Percentiles rank a stretch among this genome's conserved stretches.
phyloP scores from a whole-genome alignment of 2,113 vertebrate genomes.

The Etheostoma cragini region DNA sequence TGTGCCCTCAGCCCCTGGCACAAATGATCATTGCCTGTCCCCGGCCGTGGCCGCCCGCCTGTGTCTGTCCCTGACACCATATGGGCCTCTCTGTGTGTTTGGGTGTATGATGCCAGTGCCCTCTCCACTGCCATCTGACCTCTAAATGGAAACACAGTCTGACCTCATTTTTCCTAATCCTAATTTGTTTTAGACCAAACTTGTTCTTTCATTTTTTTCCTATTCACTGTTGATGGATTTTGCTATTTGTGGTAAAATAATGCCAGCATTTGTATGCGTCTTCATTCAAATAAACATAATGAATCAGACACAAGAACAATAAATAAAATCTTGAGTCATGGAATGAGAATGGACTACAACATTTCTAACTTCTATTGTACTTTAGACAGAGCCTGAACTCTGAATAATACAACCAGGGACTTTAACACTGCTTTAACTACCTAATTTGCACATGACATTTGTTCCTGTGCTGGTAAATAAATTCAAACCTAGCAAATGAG shows the following conservation, averaged over 20 bases:
- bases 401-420: constrained; percentile 12
- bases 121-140: constrained; percentile 56
- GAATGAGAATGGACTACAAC: background rate
- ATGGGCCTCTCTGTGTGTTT: constrained; percentile 73
- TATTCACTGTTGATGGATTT: background rate
- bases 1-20: constrained; percentile 60
- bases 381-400: constrained; percentile 1
- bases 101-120: constrained; percentile 47
- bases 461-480: background rate
- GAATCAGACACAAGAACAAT: constrained; percentile 9
- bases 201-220: background rate
- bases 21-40: constrained; percentile 31
- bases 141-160: constrained; percentile 57
- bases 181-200: background rate
- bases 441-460: constrained; percentile 26
- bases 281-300: background rate
- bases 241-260: background rate
- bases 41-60: constrained; percentile 38
- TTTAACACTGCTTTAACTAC: constrained; percentile 12
- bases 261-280: background rate
- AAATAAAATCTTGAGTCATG: constrained; percentile 32
- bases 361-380: background rate
- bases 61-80: constrained; percentile 69
- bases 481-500: background rate
- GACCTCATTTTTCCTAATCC: constrained; percentile 25